phyloP scores from a whole-genome alignment of 2,113 vertebrate genomes.

The Megalops atlanticus region DNA sequence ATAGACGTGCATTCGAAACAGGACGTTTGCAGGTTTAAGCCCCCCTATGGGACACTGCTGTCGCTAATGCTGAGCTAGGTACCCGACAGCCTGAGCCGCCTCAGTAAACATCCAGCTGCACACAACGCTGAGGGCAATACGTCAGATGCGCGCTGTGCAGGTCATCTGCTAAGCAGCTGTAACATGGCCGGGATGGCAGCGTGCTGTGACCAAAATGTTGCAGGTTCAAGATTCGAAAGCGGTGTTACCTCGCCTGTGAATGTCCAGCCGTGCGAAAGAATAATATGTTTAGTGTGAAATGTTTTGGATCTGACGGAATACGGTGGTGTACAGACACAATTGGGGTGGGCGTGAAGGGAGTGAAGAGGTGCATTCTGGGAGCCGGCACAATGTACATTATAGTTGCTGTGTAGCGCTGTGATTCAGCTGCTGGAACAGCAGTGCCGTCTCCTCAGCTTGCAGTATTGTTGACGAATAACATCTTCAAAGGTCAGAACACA shows the following conservation, averaged over 20 bases:
- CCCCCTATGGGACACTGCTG: background rate
- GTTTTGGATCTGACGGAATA: background rate
- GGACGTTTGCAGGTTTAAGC: background rate
- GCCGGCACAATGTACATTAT: background rate
- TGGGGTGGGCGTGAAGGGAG: background rate
- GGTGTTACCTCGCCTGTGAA: too few species aligned
- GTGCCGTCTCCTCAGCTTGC: background rate
- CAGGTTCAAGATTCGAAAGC: background rate
- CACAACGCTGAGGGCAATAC: background rate
- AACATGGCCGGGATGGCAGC: background rate
- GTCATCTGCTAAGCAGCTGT: background rate
- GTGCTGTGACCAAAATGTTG: background rate
- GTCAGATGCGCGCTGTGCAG: too few species aligned
- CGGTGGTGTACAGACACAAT: background rate
- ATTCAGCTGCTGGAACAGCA: background rate
- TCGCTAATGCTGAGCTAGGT: too few species aligned
- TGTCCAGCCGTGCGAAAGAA: background rate
- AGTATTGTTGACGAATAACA: background rate
- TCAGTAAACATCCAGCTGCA: background rate
- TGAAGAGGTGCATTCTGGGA: background rate
- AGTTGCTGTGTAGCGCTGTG: background rate
- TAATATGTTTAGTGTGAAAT: too few species aligned
- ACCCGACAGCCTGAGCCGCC: background rate
- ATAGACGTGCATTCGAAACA: slow-evolving; percentile 23
- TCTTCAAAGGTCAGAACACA: background rate